Evolutionary conservation across 2,888 invertebrate genomes (phyloP), one percentile per base, ranked within the genome.

Genomic region (Odontocolon sp.): DNA sequence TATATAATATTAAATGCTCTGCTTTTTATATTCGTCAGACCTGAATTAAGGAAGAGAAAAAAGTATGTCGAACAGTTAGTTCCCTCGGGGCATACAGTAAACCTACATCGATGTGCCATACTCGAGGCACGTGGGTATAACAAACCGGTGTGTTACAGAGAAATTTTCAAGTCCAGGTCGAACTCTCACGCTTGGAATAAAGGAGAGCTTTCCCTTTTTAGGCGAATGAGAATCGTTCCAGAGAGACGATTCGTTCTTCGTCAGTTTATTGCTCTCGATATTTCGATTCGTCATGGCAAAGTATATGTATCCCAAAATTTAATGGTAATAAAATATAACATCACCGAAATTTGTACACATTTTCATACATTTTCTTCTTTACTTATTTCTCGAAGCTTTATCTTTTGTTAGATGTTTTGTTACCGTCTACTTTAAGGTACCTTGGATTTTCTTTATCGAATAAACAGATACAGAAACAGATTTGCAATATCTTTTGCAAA

Each of bases 141-240:
- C 26, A 21, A 28, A 11, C 23, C 8, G 23, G 40, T 40, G 26
- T 28, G 50, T 28, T 23, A 5, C 9, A 5, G 50, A 36, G 56
- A 33, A 33, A n/a, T 61, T 33, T 70, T 31, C 52, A 54, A 61
- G 70, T 61, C 23, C 61, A 52, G 61, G 61, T 70, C 70, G 42
- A 23, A 70, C 61, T 70, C 70, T 70, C 70, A 70, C 70, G 70
- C 52, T 70, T 70, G 28, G 70, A 52, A 61, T 31, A 70, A 61
- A 52, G 50, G 52, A 69, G 11, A 14, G 26, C 50, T 18, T 59
- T 31, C 31, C 40, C 45, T 33, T 21, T 33, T 16, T 14, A 18
- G 18, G 31, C 36, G 14, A 14, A 8, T 18, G 14, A 5, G 38
- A 14, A 42, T 61, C 61, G 61, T 57, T 40, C 52, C 40, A 52